Evolutionary conservation across 2,888 invertebrate species (phyloP), one percentile per base, ranked within the genome.

Genomic region (Endomychus coccineus): DNA sequence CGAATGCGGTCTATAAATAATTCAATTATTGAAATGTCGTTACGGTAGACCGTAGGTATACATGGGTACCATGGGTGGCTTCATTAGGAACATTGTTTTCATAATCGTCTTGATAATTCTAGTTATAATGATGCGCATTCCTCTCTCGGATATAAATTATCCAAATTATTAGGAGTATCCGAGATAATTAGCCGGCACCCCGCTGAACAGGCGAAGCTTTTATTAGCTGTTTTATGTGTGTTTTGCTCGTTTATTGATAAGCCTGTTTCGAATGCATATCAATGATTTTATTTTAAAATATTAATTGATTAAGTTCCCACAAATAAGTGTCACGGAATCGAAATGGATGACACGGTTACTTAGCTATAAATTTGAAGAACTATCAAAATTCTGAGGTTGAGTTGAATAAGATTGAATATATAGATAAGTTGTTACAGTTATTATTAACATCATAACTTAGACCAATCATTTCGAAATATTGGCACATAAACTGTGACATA

Each of bases 11-110:
- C 23, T 51, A 61, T 63, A 63, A 62, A 62, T 62, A 63, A 63
- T 63, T 63, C 61, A 62, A 58, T 62, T 62, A 61, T 61, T 59
- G 57, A 60, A 59, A 60, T 60, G 52, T 53, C 54, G 54, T 53
- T 58, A 58, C 56, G 55, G 54, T 54, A 43, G 36, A 41, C 46
- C 46, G 51, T 45, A 34, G 17, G n/a, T n/a, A n/a, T n/a, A n/a
- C n/a, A n/a, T n/a, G n/a, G n/a, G 17, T 16, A 17, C 24, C 31
- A 27, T 62, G 63, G 63, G 64, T 62, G 64, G 64, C 58, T 62
- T 61, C 57, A 57, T 61, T 59, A 59, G 48, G 51, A n/a, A 47
- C 46, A 48, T 46, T 46, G 50, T 48, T 49, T 48, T 48, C 45
- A 48, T 50, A 43, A 40, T 46, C 35, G 39, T 39, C 44, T 23